phyloP scores from a whole-genome alignment of 2,113 vertebrate genomes.

The Anhinga rufa region DNA sequence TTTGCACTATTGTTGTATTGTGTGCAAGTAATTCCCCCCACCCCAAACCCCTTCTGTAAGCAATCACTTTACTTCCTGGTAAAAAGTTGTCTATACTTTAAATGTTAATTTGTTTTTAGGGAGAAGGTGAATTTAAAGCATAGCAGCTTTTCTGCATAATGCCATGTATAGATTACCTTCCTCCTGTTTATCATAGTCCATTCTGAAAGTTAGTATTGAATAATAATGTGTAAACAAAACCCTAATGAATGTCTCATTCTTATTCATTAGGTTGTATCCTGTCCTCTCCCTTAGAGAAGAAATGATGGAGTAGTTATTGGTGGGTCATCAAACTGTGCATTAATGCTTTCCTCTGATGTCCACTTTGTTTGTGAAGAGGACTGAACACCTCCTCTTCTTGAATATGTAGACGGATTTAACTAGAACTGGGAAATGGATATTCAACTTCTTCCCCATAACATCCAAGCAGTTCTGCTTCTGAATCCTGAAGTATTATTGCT shows the following conservation, averaged over 20 bases:
- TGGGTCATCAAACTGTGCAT: background rate
- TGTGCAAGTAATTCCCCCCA: background rate
- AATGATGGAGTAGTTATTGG: background rate
- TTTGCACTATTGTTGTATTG: conserved; percentile 27
- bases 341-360: background rate
- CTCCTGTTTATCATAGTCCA: conserved; percentile 14
- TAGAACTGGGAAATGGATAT: background rate
- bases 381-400: background rate
- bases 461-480: background rate
- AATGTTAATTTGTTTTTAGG: conserved; percentile 35
- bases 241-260: conserved; percentile 28
- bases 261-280: conserved; percentile 17
- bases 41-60: background rate
- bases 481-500: background rate
- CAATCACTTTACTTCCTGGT: background rate
- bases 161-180: background rate
- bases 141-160: conserved; percentile 8
- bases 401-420: background rate
- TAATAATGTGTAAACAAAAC: conserved; percentile 51
- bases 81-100: conserved; percentile 11
- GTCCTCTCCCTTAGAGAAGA: background rate
- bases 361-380: background rate
- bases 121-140: conserved; percentile 22
- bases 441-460: background rate
- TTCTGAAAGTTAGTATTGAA: conserved; percentile 44